Conservation (phyloP, 2,113 vertebrate genomes). For the human region GRCh38 chr7:7243501-7244000, state of each 20-base stretch:
- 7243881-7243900: constrained; percentile 74
- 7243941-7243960: constrained; percentile 51
- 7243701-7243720: constrained; percentile 78
- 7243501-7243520: constrained; percentile 60
- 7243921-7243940: constrained; percentile 60
- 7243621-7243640: constrained; percentile 92
- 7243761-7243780: constrained; percentile 60
- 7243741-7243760: constrained; percentile 28
- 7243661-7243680: constrained; percentile 75
- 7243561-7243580: constrained; percentile 88
- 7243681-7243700: constrained; percentile 72
- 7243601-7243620: constrained; percentile 91
- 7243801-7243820: constrained; percentile 64
- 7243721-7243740: constrained; percentile 65
- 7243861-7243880: constrained; percentile 67
- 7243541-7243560: constrained; percentile 91
- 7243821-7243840: constrained; percentile 57
- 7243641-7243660: constrained; percentile 81
- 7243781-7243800: constrained; percentile 40
- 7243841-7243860: constrained; percentile 41
- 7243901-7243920: constrained; percentile 74
- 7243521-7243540: constrained; percentile 95
- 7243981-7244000: constrained; percentile 46
- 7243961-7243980: constrained; percentile 62
- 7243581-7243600: constrained; percentile 93